phyloP scores from a whole-genome alignment of 2,113 vertebrate species.

The Steatornis caripensis region DNA sequence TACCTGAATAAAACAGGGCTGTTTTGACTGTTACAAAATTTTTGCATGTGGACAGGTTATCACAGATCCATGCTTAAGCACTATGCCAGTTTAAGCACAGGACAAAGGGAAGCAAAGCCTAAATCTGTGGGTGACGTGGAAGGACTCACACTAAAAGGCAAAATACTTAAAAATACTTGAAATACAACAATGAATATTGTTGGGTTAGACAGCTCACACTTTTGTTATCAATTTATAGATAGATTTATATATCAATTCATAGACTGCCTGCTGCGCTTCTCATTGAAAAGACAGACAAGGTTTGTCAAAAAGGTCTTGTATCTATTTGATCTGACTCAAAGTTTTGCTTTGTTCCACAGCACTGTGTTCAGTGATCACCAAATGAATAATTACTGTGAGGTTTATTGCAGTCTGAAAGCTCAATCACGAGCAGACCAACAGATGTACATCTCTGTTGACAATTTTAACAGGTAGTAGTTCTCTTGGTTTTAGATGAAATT shows the following conservation, averaged over 20 bases:
- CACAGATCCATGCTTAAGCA: not conserved
- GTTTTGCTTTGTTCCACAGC: not conserved
- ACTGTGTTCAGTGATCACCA: not conserved
- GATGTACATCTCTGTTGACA: not conserved
- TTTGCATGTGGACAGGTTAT: not conserved
- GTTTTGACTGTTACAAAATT: not conserved
- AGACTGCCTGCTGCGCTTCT: not conserved
- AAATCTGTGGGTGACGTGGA: not conserved
- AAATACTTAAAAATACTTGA: not conserved
- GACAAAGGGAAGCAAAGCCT: not conserved
- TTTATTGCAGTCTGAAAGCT: not conserved
- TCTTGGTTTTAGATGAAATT: not conserved
- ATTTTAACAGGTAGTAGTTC: not conserved
- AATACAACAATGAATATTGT: too few species aligned
- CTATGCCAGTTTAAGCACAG: not conserved
- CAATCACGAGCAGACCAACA: not conserved
- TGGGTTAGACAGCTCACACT: fast-evolving
- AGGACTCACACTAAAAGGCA: not conserved
- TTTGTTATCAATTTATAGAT: not conserved
- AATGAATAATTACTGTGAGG: not conserved
- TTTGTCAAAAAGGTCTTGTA: not conserved
- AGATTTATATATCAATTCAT: not conserved
- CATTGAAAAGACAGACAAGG: not conserved
- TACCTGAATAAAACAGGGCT: not conserved
- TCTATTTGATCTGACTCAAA: not conserved